Conservation (phyloP, 2,797 vertebrate genomes). For the Megalops cyprinoides region DNA sequence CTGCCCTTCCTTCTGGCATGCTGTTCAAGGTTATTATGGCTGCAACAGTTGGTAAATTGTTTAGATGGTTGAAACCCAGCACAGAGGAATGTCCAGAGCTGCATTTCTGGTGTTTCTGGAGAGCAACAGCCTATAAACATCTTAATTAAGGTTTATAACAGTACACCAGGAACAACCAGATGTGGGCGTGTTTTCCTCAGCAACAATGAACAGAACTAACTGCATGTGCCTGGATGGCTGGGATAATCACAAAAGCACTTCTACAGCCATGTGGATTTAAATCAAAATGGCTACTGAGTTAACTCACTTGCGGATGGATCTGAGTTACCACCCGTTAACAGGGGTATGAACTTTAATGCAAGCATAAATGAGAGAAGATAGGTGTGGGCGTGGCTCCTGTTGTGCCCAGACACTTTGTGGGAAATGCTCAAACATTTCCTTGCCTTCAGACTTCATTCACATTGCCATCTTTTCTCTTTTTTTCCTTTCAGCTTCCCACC, state of each 20-base stretch:
- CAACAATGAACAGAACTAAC: not conserved
- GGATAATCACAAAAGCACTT: not conserved
- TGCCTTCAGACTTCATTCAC: too few relatives aligned
- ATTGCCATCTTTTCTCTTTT: not conserved
- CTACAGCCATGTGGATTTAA: not conserved
- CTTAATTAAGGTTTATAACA: slow-evolving; percentile 27
- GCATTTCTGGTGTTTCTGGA: slow-evolving; percentile 26
- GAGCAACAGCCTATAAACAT: slow-evolving; percentile 19
- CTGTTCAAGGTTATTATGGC: slow-evolving; percentile 20
- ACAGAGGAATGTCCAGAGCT: slow-evolving; percentile 21
- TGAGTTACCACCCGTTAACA: too few relatives aligned
- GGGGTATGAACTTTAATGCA: too few relatives aligned
- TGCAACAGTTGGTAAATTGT: slow-evolving; percentile 8
- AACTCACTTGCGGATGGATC: not conserved
- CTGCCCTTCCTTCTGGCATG: slow-evolving; percentile 3
- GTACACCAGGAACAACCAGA: slow-evolving; percentile 8
- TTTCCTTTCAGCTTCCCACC: not conserved
- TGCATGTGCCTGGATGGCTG: too few relatives aligned
- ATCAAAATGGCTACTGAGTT: not conserved
- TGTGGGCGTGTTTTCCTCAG: not conserved
- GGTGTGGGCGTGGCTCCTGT: too few relatives aligned
- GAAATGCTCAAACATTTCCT: too few relatives aligned
- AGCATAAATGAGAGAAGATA: too few relatives aligned
- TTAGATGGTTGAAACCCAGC: slow-evolving; percentile 11
- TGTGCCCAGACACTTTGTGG: too few relatives aligned